Conservation (phyloP, 1,140 invertebrate genomes). For the Drosophila nebulosa region DNA sequence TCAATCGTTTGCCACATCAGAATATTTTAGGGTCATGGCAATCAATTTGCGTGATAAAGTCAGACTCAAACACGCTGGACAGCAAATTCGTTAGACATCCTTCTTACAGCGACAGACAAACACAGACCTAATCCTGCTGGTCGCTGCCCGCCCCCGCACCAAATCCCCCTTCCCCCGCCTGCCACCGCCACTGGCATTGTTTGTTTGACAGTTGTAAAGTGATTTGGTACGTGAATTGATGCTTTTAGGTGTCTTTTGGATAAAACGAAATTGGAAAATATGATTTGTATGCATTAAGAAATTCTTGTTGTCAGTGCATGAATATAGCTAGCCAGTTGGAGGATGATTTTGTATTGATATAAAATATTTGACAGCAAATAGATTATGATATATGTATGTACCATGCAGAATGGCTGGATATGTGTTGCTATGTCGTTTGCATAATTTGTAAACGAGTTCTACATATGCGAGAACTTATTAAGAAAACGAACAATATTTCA, state of each 20-base stretch:
- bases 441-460: not conserved
- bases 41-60: constrained; percentile 77
- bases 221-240: constrained; percentile 67
- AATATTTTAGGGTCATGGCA: constrained; percentile 55
- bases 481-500: not conserved
- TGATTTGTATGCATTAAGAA: constrained; percentile 70
- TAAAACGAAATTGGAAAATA: constrained; percentile 51
- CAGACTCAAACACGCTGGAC: constrained; percentile 40
- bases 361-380: constrained; percentile 26
- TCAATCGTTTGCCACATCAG: constrained; percentile 58
- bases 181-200: constrained; percentile 51
- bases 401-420: not conserved
- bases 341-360: constrained; percentile 59
- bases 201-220: constrained; percentile 73
- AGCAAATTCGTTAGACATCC: constrained; percentile 30
- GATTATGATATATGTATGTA: constrained; percentile 20
- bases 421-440: not conserved
- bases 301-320: constrained; percentile 33
- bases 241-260: not conserved
- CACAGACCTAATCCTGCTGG: not conserved
- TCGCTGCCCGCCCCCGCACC: too few species aligned
- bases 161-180: not conserved
- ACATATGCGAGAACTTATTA: not conserved
- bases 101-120: constrained; percentile 2
- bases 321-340: constrained; percentile 6